Evolutionary conservation across 2,888 invertebrate species (phyloP).

Genomic region (Prionchulus punctatus): DNA sequence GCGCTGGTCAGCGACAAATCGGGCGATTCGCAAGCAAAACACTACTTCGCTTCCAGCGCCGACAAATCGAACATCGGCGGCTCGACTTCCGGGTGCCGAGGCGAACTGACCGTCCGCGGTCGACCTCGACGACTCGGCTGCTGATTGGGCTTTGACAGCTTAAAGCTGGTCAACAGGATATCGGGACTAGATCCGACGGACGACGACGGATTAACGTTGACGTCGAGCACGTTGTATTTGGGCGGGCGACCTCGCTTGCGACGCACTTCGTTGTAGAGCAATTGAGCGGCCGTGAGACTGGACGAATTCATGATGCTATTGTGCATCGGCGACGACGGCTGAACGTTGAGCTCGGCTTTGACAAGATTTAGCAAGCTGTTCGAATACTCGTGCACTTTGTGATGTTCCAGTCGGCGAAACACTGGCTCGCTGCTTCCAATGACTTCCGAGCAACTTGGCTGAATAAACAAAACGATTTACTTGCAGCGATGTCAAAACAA

Average conservation of each 20-base stretch:
- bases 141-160: not conserved
- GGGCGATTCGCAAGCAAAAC: too few relatives aligned
- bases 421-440: constrained; percentile 56
- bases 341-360: not conserved
- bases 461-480: too few relatives aligned
- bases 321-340: not conserved
- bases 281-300: not conserved
- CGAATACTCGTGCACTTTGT: constrained; percentile 62
- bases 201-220: not conserved
- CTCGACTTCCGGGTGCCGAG: not conserved
- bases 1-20: too few relatives aligned
- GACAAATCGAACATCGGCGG: too few relatives aligned
- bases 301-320: not conserved
- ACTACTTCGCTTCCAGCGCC: too few relatives aligned
- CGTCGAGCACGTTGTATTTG: constrained; percentile 47
- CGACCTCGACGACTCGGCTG: constrained; percentile 7
- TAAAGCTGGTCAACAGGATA: not conserved
- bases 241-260: constrained; percentile 87
- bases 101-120: constrained; percentile 12
- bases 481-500: too few relatives aligned
- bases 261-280: constrained; percentile 35
- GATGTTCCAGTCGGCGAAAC: constrained; percentile 63
- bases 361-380: not conserved
- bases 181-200: not conserved
- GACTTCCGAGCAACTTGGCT: constrained; percentile 63